Evolutionary conservation across 2,113 vertebrate species (phyloP).

Genomic region (Paracanthobrama guichenoti): DNA sequence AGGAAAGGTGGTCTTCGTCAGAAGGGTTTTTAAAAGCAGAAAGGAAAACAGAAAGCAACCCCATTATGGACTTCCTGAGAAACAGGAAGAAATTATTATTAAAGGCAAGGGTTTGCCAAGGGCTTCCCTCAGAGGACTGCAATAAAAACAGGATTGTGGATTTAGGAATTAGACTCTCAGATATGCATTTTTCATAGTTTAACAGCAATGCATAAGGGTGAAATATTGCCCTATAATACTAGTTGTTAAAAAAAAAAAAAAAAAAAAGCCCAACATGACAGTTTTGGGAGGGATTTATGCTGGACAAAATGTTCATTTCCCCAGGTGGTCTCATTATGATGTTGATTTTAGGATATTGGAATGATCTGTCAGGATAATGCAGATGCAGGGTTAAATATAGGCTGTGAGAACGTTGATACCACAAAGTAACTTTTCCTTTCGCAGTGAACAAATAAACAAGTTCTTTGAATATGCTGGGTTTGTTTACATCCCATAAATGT

Average conservation of each 20-base stretch:
- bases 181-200: conserved; percentile 7
- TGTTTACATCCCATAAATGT: background rate
- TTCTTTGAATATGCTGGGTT: background rate
- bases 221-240: background rate
- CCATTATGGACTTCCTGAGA: background rate
- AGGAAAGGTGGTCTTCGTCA: conserved; percentile 30
- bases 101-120: conserved; percentile 19
- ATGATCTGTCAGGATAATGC: conserved; percentile 14
- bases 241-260: background rate
- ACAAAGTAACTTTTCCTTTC: background rate
- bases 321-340: conserved; percentile 5
- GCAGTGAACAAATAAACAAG: background rate
- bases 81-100: conserved; percentile 16
- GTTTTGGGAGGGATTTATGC: background rate
- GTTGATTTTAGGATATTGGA: conserved; percentile 2
- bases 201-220: background rate
- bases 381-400: conserved; percentile 24
- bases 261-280: background rate
- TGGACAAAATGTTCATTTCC: background rate
- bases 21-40: background rate
- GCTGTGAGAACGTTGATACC: background rate
- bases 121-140: conserved; percentile 19
- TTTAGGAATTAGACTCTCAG: conserved; percentile 23
- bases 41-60: conserved; percentile 25
- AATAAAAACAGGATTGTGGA: conserved; percentile 17